phyloP scores from a whole-genome alignment of 2,113 vertebrate species.

The Equus przewalskii region DNA sequence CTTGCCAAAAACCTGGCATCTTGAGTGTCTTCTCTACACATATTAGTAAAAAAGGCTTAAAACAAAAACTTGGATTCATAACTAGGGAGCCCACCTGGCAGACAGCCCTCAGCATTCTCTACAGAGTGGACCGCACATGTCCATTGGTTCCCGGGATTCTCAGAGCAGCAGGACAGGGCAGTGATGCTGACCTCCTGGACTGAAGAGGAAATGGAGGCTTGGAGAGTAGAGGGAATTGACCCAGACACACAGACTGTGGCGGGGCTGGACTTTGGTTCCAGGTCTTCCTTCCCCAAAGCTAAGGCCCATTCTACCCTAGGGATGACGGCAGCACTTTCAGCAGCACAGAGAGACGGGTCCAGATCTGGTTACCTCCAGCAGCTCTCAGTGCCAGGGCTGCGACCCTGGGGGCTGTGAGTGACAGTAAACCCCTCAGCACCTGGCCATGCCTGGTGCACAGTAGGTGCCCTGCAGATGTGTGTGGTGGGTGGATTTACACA shows the following conservation, averaged over 20 bases:
- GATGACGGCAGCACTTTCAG: background rate
- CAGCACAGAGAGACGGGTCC: background rate
- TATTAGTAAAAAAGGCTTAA: too few species aligned
- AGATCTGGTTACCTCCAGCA: too few species aligned
- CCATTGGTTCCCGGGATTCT: background rate
- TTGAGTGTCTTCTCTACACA: too few species aligned
- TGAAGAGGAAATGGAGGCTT: background rate
- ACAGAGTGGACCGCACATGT: rapidly evolving
- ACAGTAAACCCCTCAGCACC: background rate
- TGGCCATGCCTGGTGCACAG: background rate
- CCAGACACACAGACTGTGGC: background rate
- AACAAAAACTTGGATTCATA: too few species aligned
- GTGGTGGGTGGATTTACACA: background rate
- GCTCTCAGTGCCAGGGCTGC: background rate
- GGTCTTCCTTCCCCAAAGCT: background rate
- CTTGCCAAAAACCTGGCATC: too few species aligned
- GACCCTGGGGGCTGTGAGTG: background rate
- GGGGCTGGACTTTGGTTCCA: background rate
- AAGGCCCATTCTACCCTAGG: background rate
- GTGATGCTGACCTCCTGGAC: background rate
- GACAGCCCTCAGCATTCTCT: background rate
- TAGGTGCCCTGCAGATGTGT: background rate
- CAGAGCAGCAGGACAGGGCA: background rate
- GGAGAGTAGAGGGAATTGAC: background rate
- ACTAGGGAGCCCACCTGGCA: background rate